These are phyloP conservation scores for Zaprionus vittiger DNA, from an alignment of 1,140 invertebrate genomes.

Conservation along the genomic window DNA sequence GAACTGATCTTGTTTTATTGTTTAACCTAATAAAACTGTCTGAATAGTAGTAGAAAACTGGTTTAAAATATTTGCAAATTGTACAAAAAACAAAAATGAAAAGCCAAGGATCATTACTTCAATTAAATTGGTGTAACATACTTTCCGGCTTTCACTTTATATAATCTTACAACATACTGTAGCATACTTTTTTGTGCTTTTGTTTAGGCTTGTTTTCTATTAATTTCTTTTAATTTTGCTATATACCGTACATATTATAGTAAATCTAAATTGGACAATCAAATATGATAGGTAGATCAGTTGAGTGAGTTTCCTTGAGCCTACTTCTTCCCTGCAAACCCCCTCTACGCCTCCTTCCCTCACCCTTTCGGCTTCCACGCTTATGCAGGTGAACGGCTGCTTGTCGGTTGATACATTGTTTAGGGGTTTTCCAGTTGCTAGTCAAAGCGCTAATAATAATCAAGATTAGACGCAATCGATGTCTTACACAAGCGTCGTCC, in stretches of 20 bases:
- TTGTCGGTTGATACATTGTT: background rate
- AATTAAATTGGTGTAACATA: background rate
- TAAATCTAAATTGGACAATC: no score
- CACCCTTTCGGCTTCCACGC: no score
- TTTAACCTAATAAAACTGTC: background rate
- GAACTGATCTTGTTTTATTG: no score
- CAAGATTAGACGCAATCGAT: slow-evolving; percentile 19
- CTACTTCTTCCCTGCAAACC: no score
- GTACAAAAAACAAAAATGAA: background rate
- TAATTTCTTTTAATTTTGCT: no score
- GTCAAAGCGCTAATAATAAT: slow-evolving; percentile 17
- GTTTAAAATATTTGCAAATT: background rate
- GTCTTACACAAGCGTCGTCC: slow-evolving; percentile 23
- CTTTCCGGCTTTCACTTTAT: background rate
- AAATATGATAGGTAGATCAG: no score
- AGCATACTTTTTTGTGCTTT: background rate
- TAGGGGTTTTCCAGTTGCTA: slow-evolving; percentile 7
- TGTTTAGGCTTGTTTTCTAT: background rate
- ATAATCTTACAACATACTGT: background rate
- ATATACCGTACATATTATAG: no score
- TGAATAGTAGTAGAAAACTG: no score
- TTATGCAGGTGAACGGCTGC: no score
- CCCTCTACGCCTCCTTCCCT: no score
- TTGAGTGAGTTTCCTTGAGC: no score
- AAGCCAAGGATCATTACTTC: background rate